These are phyloP conservation scores for Philereme vetulata DNA, from an alignment of 2,888 invertebrate genomes.

Conservation along the genomic window DNA sequence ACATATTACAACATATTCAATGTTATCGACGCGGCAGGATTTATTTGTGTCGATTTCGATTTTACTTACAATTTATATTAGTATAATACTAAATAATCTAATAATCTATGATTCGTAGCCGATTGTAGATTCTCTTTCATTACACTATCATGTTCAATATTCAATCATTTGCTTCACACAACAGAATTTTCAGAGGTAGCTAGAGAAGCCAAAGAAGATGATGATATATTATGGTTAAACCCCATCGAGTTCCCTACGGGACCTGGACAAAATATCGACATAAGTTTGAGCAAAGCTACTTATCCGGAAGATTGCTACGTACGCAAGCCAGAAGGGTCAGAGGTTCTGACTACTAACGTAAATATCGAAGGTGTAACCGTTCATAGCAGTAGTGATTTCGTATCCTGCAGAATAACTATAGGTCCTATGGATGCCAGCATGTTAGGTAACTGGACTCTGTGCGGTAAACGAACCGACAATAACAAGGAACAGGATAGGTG, in stretches of 20 bases:
- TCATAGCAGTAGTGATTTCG: constrained; percentile 40
- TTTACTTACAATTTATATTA: too few relatives aligned
- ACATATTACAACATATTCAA: too few relatives aligned
- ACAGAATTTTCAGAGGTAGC: constrained; percentile 27
- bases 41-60: too few relatives aligned
- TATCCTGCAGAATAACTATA: constrained; percentile 46
- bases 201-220: constrained; percentile 11
- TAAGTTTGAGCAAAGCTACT: constrained; percentile 39
- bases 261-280: constrained; percentile 32
- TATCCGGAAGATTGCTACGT: constrained; percentile 42
- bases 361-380: constrained; percentile 34
- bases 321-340: constrained; percentile 26
- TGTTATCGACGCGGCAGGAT: too few relatives aligned
- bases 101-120: too few relatives aligned
- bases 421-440: constrained; percentile 43
- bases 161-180: not conserved
- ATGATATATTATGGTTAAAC: constrained; percentile 27
- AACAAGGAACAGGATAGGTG: constrained; percentile 37
- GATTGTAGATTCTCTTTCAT: too few relatives aligned
- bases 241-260: constrained; percentile 33
- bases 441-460: constrained; percentile 45
- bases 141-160: too few relatives aligned
- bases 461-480: constrained; percentile 37
- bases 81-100: too few relatives aligned
- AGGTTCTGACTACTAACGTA: constrained; percentile 13